These are phyloP conservation scores for Alviniconcha marisindica DNA, from an alignment of 1,140 invertebrate species.

Conservation along the genomic window DNA sequence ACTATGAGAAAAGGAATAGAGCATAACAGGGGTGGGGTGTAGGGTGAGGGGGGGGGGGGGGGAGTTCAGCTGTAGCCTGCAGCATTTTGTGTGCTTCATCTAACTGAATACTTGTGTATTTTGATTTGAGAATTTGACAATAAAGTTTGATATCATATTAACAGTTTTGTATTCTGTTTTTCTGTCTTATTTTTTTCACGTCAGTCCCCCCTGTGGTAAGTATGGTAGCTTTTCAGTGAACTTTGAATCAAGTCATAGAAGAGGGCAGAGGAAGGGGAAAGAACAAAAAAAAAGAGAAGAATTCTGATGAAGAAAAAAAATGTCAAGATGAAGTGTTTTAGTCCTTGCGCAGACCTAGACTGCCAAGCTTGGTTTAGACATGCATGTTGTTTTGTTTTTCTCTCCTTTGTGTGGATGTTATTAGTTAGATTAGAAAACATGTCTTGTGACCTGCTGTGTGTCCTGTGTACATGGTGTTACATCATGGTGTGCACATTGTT, in stretches of 20 bases:
- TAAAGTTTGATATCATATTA: constrained; percentile 18
- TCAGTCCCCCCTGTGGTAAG: constrained; percentile 29
- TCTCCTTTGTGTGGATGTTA: neutral
- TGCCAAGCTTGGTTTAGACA: no score
- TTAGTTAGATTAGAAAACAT: neutral
- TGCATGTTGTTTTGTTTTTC: no score
- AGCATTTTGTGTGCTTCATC: no score
- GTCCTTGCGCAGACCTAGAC: no score
- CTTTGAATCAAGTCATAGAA: neutral
- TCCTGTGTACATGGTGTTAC: neutral
- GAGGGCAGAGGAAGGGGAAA: neutral
- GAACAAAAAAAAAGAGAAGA: neutral
- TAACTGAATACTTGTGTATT: no score
- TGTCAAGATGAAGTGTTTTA: neutral
- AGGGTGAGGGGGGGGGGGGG: no score
- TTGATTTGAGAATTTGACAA: constrained; percentile 1
- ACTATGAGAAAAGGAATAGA: no score
- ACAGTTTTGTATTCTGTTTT: constrained; percentile 17
- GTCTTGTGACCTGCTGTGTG: neutral
- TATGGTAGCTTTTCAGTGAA: constrained; percentile 7
- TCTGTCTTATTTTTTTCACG: constrained; percentile 34
- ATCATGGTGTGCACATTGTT: neutral
- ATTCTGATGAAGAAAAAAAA: neutral
- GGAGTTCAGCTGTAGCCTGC: no score
- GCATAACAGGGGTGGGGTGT: no score